phyloP scores from a whole-genome alignment of 2,888 invertebrate species.

The Meandrusa payeni region DNA sequence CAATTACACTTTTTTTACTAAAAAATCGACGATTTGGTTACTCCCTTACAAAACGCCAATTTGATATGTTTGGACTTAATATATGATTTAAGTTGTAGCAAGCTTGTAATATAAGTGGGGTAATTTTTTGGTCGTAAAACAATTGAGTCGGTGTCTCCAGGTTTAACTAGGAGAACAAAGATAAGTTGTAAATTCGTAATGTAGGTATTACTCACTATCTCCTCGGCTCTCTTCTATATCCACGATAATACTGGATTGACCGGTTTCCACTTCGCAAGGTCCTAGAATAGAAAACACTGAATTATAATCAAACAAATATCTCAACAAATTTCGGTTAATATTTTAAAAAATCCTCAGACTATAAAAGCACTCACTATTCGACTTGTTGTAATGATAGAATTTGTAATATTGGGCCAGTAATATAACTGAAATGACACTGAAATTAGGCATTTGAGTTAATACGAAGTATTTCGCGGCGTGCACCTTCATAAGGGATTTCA shows the following conservation, averaged over 20 bases:
- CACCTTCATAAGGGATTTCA: slow-evolving; percentile 9
- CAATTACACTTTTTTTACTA: too few relatives aligned
- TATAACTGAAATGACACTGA: slow-evolving; percentile 13
- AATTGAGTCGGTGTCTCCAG: too few relatives aligned
- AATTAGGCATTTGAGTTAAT: slow-evolving; percentile 12
- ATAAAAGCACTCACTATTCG: slow-evolving; percentile 10
- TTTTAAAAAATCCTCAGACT: too few relatives aligned
- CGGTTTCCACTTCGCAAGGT: slow-evolving; percentile 92
- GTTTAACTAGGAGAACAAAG: too few relatives aligned
- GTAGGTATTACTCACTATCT: slow-evolving; percentile 84
- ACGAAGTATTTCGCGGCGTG: not conserved
- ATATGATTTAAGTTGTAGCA: too few relatives aligned
- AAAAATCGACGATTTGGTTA: too few relatives aligned
- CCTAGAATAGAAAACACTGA: slow-evolving; percentile 45
- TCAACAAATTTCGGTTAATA: not conserved
- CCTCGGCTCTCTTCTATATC: slow-evolving; percentile 95
- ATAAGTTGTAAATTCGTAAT: too few relatives aligned
- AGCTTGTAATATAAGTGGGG: too few relatives aligned
- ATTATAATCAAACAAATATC: not conserved
- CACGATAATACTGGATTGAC: slow-evolving; percentile 93
- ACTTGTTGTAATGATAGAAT: slow-evolving; percentile 7
- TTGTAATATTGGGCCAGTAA: slow-evolving; percentile 12
- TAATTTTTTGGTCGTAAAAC: too few relatives aligned
- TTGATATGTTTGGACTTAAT: too few relatives aligned
- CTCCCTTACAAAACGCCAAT: too few relatives aligned